Evolutionary conservation across 2,113 vertebrate species (phyloP), one percentile per base, ranked within the genome.

Genomic region (Rousettus leschenaultii): DNA sequence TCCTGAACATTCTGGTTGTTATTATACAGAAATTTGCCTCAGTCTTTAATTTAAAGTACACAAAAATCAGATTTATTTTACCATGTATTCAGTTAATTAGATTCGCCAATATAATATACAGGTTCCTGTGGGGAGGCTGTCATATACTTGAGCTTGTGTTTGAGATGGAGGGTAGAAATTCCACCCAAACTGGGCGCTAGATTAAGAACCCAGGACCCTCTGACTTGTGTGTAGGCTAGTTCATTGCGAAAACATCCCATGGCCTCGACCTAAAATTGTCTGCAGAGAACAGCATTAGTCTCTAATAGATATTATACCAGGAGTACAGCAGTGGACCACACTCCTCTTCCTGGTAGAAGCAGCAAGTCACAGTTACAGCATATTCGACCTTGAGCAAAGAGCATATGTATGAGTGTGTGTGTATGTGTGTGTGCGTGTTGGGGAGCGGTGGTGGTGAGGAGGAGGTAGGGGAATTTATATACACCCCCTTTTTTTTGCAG

Each of bases 31-130:
- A 77, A 77, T 59, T 51, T 33, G 55, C 6, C 43, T 71, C 51
- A 43, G 26, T 51, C 38, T 77, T 70, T 88, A 43, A 93, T 77
- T 70, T 88, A 43, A 93, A 70, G 21, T 4, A 40, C 16, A 40
- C 9, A 19, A 12, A 45, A 30, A 53, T 55, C 68, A 19, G 18
- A 70, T 71, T 40, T 51, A 14, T 53, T 45, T 38, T 48, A 13
- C 38, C 40, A 38, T 10, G 28, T 38, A 24, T 19, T 2, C 26
- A 6, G 12, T 24, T 80, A 40, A 63, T 28, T 68, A 45, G 7
- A 40, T 30, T 43, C 53, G 45, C 38, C 33, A 73, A 6, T 53
- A 59, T 43, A 38, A 55, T 21, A 4, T 51, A 2, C 26, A 53
- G 26, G 21, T 26, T 80, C 30, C 68, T 38, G 14, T 63, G 18